Evolutionary conservation across 2,113 vertebrate species (phyloP).

Genomic region (Nettapus auritus): DNA sequence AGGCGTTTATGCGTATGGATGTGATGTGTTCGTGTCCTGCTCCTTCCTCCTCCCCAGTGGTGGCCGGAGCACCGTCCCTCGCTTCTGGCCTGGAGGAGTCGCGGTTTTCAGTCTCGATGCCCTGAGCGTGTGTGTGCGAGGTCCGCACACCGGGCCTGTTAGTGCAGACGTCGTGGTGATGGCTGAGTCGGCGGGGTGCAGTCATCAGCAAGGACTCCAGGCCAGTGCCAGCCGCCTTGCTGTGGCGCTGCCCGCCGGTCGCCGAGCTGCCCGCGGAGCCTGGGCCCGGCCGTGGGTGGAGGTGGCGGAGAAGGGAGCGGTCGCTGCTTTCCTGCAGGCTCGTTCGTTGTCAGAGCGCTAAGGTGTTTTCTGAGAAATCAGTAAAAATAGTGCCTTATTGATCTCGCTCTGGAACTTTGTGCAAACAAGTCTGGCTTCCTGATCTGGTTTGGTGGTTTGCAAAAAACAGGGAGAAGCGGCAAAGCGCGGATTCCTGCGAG

Average conservation of each 20-base stretch:
- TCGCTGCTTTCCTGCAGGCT: background rate
- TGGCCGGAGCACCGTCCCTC: accelerated
- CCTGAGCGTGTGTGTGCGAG: accelerated
- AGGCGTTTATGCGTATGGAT: accelerated
- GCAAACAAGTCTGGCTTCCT: background rate
- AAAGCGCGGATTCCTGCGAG: background rate
- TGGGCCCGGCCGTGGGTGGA: background rate
- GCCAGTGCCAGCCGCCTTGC: accelerated
- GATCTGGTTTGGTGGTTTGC: background rate
- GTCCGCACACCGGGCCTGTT: accelerated
- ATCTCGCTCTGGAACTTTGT: background rate
- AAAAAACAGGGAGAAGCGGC: background rate
- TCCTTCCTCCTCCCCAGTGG: accelerated
- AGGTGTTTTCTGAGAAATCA: background rate
- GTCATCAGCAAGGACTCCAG: background rate
- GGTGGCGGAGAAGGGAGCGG: accelerated
- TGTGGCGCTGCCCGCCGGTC: background rate
- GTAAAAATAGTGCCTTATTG: background rate
- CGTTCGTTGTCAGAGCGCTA: background rate
- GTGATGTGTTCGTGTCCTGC: background rate
- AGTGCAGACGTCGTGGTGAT: accelerated
- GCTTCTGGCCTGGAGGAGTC: accelerated
- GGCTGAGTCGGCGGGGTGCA: background rate
- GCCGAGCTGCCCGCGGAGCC: accelerated
- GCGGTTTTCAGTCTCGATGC: accelerated